Evolutionary conservation across 2,888 invertebrate species (phyloP).

Genomic region (Acanthococcus lagerstroemiae): DNA sequence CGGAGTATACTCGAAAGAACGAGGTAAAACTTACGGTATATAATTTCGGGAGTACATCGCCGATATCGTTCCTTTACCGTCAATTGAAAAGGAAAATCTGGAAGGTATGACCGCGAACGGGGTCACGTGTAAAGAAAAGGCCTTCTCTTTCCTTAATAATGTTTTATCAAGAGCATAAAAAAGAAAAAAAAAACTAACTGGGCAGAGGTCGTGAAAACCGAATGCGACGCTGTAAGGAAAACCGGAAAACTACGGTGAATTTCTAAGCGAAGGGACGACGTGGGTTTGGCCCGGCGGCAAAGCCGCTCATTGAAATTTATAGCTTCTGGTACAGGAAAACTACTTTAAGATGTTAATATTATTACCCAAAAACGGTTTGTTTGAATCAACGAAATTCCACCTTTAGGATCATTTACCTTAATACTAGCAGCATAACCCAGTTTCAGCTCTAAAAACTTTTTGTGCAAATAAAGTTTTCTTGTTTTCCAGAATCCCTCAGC

Average conservation of each 20-base stretch:
- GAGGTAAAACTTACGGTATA: too few relatives aligned
- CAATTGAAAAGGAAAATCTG: too few relatives aligned
- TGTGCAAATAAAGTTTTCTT: constrained; percentile 21
- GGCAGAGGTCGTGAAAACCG: not conserved
- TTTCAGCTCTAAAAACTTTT: constrained; percentile 13
- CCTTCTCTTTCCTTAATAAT: not conserved
- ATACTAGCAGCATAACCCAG: constrained; percentile 15
- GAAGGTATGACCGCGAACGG: too few relatives aligned
- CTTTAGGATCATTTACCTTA: constrained; percentile 24
- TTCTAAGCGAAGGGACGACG: not conserved
- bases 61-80: too few relatives aligned
- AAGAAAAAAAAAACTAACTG: not conserved
- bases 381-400: constrained; percentile 24
- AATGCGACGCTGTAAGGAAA: not conserved
- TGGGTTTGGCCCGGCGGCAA: not conserved
- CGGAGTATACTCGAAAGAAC: too few relatives aligned
- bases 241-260: not conserved
- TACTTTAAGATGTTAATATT: constrained; percentile 28
- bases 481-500: constrained; percentile 18
- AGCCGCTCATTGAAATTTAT: constrained; percentile 17
- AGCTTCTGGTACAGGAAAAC: constrained; percentile 16
- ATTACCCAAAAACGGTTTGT: constrained; percentile 23
- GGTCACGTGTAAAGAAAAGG: too few relatives aligned
- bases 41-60: too few relatives aligned
- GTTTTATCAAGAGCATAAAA: not conserved